Evolutionary conservation across 2,113 vertebrate species (phyloP).

Genomic region (Saiga tatarica): DNA sequence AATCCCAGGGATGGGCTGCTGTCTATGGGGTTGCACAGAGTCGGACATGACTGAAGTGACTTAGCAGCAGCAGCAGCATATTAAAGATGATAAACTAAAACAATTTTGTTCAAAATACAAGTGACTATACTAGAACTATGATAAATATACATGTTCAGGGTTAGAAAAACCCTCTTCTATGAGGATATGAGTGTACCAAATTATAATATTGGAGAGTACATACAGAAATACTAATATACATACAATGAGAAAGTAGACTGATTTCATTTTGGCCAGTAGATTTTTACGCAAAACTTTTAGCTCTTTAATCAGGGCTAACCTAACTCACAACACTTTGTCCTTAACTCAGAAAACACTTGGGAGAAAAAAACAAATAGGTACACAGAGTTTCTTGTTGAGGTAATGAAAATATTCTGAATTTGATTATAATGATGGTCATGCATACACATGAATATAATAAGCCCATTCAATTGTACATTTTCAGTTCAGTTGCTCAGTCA

Average conservation of each 20-base stretch:
- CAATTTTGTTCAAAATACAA: background rate
- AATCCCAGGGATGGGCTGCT: no score
- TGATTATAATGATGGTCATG: background rate
- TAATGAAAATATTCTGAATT: background rate
- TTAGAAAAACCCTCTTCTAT: background rate
- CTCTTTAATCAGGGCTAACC: background rate
- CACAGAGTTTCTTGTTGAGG: background rate
- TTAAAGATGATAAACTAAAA: background rate
- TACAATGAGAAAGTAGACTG: background rate
- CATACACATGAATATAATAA: background rate
- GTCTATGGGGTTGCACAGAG: no score
- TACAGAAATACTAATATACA: background rate
- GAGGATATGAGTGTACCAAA: background rate
- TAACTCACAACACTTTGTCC: background rate
- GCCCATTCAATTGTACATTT: background rate
- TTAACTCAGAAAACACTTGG: background rate
- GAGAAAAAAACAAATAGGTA: background rate
- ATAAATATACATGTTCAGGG: background rate
- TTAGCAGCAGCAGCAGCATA: background rate
- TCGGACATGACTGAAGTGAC: no score
- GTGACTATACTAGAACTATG: background rate
- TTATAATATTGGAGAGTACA: background rate
- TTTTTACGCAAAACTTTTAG: rapidly evolving
- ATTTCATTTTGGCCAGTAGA: background rate
- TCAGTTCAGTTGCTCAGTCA: background rate